Evolutionary conservation across 2,113 vertebrate species (phyloP).

Genomic region (Phasianus colchicus): DNA sequence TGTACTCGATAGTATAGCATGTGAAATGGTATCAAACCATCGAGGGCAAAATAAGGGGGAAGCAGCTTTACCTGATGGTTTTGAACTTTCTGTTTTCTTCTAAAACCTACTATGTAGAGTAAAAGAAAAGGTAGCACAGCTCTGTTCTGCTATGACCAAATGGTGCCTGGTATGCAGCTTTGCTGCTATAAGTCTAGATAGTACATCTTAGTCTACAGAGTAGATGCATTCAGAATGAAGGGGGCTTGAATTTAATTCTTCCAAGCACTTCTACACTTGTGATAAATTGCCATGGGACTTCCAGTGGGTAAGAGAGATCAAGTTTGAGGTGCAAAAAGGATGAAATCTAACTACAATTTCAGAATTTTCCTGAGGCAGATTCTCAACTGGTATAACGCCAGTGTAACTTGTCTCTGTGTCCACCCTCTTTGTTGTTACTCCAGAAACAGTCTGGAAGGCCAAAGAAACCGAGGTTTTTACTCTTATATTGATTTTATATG

Average conservation of each 20-base stretch:
- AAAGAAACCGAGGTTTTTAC: fast-evolving
- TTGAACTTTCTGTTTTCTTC: background rate
- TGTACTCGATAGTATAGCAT: background rate
- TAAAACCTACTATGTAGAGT: background rate
- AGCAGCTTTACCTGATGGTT: background rate
- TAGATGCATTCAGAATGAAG: background rate
- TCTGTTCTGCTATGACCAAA: background rate
- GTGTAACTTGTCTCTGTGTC: fast-evolving
- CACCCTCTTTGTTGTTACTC: background rate
- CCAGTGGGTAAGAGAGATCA: background rate
- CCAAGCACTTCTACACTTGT: background rate
- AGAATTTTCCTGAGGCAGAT: background rate
- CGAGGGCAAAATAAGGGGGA: background rate
- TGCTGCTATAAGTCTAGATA: background rate
- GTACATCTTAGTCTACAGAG: background rate
- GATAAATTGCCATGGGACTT: background rate
- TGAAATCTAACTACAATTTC: background rate
- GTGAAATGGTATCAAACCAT: background rate
- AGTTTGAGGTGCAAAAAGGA: background rate
- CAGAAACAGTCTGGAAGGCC: background rate
- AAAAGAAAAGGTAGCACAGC: background rate
- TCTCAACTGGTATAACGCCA: background rate
- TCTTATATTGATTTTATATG: fast-evolving
- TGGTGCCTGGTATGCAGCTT: background rate
- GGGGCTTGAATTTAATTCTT: background rate